A percentile compares a stretch with the other conserved stretches of the same genome.
These are phyloP conservation scores for Romanogobio albipinnatus DNA, from an alignment of 2,113 vertebrate genomes.

Conservation along the genomic window DNA sequence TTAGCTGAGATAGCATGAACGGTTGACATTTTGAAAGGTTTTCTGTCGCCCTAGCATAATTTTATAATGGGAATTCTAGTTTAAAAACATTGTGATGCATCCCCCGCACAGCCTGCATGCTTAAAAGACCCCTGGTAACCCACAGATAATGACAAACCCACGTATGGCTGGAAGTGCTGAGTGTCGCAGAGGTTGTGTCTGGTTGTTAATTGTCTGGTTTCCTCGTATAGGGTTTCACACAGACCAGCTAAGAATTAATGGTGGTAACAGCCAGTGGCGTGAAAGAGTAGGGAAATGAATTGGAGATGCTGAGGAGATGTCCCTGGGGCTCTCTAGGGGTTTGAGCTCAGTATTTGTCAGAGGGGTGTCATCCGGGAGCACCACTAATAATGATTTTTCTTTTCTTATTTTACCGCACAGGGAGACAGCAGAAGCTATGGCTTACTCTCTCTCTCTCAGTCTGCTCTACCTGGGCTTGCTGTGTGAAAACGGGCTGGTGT, in stretches of 20 bases:
- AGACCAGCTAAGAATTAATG: conserved; percentile 13
- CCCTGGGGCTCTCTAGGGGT: not conserved
- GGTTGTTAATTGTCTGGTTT: conserved; percentile 33
- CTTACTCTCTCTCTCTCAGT: conserved; percentile 24
- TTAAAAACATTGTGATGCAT: conserved; percentile 2
- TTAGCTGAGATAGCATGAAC: not conserved
- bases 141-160: not conserved
- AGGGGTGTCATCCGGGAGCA: conserved; percentile 13
- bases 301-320: conserved; percentile 8
- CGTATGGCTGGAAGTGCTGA: not conserved
- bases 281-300: conserved; percentile 8
- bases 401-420: not conserved
- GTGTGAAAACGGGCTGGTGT: conserved; percentile 29
- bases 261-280: not conserved
- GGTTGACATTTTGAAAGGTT: conserved; percentile 18
- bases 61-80: conserved; percentile 3
- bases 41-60: not conserved
- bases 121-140: conserved; percentile 21
- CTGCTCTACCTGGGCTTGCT: conserved; percentile 37
- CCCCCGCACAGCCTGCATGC: not conserved
- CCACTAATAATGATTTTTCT: conserved; percentile 22
- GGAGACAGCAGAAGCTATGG: conserved; percentile 43
- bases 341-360: not conserved
- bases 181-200: conserved; percentile 12
- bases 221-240: conserved; percentile 1